Evolutionary conservation across 2,797 vertebrate species (phyloP), one percentile per base, ranked within the genome.

Genomic region (Salmo trutta): DNA sequence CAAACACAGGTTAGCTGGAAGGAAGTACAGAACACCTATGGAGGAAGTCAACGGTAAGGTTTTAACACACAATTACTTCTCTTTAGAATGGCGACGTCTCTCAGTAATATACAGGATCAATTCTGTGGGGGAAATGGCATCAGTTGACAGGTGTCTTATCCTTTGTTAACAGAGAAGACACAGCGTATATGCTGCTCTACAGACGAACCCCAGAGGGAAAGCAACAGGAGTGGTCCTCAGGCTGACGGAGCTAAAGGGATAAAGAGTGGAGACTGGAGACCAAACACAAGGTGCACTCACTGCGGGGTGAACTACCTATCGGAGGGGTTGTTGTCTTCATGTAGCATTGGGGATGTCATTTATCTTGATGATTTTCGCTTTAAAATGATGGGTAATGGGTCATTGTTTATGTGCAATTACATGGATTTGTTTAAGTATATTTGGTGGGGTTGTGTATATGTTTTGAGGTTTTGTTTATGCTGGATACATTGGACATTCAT

Each of bases 161-260:
- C 41, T 68, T 82, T 75, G 59, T 74, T 70, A 33, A 0, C 59
- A 84, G 73, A 33, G 82, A 83, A 86, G 2, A 0, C 4, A 93
- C 92, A 0, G 93, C 93, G 0, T 94, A 94, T 84, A 92, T 94
- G 91, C 81, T 94, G 31, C 89, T 94, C 87, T 94, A 94, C 86
- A 90, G 91, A 89, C 88, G 77, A 90, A 10, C 2, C 19, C 62
- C 24, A 0, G 16, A 51, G 15, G 76, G 71, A 8, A 75, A 15
- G 15, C 82, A 79, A 56, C 75, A 70, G 17, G 67, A 77, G 62
- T 16, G 74, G 2, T 88, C 81, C n/a, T 64, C n/a, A 24, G 21
- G n/a, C 21, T 64, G 5, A 62, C 5, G 1, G 59, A 27, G 59
- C 59, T 24, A 24, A 64, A 64, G 0, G 77, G 29, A 67, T 36